Evolutionary conservation across 2,113 vertebrate species (phyloP).

Genomic region (Sphyrna mokarran): DNA sequence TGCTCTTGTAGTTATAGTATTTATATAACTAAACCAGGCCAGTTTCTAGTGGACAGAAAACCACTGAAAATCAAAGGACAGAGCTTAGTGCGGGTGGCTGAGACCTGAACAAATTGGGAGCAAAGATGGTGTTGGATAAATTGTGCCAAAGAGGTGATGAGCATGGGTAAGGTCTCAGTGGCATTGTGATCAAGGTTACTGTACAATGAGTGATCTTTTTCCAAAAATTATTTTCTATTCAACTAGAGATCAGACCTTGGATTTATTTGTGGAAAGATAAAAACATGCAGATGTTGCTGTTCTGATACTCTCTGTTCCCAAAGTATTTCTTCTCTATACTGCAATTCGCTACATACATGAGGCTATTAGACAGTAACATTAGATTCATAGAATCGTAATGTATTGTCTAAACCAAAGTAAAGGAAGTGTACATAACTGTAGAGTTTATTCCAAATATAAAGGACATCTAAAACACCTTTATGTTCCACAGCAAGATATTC

Average conservation of each 20-base stretch:
- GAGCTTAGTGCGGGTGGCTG: not conserved
- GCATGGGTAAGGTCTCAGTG: not conserved
- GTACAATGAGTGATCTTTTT: not conserved
- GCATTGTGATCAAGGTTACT: not conserved
- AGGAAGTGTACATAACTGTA: not conserved
- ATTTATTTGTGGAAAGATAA: not conserved
- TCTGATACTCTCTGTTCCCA: not conserved
- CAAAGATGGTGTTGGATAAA: not conserved
- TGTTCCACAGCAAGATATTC: not conserved
- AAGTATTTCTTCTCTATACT: not conserved
- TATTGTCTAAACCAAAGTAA: not conserved
- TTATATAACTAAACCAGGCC: too few relatives aligned
- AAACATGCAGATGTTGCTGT: not conserved
- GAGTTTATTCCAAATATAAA: not conserved
- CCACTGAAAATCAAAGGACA: not conserved
- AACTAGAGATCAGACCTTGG: conserved; percentile 11
- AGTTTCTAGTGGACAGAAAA: not conserved
- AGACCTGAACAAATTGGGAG: not conserved
- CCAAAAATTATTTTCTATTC: not conserved
- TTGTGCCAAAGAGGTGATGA: not conserved
- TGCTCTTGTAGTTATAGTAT: not conserved
- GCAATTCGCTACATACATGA: not conserved
- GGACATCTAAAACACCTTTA: not conserved
- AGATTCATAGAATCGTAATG: not conserved
- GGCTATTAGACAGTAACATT: not conserved